Evolutionary conservation across 2,888 invertebrate species (phyloP).

Genomic region (Cerastoderma edule): DNA sequence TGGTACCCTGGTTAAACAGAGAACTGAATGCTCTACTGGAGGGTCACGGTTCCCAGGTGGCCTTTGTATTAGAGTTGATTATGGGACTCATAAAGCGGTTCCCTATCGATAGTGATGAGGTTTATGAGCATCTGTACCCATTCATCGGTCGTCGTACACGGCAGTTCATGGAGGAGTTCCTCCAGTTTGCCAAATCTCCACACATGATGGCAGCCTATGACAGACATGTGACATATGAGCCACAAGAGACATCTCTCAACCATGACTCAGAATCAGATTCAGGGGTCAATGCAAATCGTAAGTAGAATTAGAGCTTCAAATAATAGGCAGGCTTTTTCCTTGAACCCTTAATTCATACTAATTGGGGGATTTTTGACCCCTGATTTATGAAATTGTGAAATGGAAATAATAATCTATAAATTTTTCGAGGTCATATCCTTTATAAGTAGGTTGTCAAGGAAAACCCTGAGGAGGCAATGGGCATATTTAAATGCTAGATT

Average conservation of each 20-base stretch:
- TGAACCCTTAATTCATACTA: too few species aligned
- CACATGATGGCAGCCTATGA: constrained; percentile 91
- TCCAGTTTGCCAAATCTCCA: constrained; percentile 93
- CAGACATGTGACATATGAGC: constrained; percentile 79
- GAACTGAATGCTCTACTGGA: constrained; percentile 91
- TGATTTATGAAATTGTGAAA: too few species aligned
- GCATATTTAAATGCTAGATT: too few species aligned
- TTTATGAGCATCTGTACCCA: constrained; percentile 88
- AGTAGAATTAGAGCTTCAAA: too few species aligned
- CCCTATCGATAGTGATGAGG: constrained; percentile 85
- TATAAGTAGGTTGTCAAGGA: too few species aligned
- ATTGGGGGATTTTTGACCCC: too few species aligned
- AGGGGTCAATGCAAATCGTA: too few species aligned
- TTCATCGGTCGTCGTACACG: constrained; percentile 90
- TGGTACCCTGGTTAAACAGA: constrained; percentile 94
- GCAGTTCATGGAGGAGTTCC: constrained; percentile 95
- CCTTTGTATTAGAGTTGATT: constrained; percentile 88
- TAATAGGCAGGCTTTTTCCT: too few species aligned
- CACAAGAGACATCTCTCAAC: constrained; percentile 43
- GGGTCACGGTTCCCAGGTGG: constrained; percentile 74
- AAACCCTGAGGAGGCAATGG: too few species aligned
- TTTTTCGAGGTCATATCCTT: too few species aligned
- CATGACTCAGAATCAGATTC: constrained; percentile 61
- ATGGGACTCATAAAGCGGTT: constrained; percentile 87
- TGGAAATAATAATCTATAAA: too few species aligned